Conservation (phyloP, 2,113 vertebrate species). For the Setophaga petechia region DNA sequence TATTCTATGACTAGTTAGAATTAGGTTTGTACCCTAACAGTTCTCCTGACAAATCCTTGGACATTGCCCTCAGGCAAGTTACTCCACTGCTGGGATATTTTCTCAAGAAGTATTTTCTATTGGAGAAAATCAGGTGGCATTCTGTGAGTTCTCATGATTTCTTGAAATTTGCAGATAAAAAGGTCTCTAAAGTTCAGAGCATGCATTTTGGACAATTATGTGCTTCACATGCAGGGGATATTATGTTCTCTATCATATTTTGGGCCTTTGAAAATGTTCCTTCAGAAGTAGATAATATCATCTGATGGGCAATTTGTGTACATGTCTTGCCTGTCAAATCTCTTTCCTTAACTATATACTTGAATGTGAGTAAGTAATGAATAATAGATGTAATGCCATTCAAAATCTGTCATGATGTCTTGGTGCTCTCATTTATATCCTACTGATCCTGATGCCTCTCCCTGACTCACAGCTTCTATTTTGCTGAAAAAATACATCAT, state of each 20-base stretch:
- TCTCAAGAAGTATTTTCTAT: background rate
- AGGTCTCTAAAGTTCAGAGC: background rate
- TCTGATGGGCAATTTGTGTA: conserved; percentile 41
- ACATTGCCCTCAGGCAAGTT: background rate
- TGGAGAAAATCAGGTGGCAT: background rate
- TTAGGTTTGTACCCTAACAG: background rate
- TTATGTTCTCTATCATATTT: conserved; percentile 34
- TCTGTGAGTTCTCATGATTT: background rate
- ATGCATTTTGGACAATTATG: conserved; percentile 2
- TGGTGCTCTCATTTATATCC: background rate
- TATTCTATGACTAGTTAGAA: background rate
- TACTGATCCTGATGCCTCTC: background rate
- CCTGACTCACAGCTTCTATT: background rate
- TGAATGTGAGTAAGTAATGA: conserved; percentile 48
- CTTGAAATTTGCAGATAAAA: conserved; percentile 46
- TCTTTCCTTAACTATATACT: conserved; percentile 27
- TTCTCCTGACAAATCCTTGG: background rate
- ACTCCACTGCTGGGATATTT: background rate
- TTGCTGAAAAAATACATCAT: background rate
- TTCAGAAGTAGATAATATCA: conserved; percentile 27
- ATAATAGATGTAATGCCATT: conserved; percentile 54
- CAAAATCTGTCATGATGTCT: conserved; percentile 15
- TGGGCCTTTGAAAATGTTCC: background rate
- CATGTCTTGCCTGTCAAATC: conserved; percentile 28
- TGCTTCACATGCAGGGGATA: background rate